These are phyloP conservation scores for Gasterosteus aculeatus DNA, from an alignment of 2,113 vertebrate genomes.

Conservation along the genomic window DNA sequence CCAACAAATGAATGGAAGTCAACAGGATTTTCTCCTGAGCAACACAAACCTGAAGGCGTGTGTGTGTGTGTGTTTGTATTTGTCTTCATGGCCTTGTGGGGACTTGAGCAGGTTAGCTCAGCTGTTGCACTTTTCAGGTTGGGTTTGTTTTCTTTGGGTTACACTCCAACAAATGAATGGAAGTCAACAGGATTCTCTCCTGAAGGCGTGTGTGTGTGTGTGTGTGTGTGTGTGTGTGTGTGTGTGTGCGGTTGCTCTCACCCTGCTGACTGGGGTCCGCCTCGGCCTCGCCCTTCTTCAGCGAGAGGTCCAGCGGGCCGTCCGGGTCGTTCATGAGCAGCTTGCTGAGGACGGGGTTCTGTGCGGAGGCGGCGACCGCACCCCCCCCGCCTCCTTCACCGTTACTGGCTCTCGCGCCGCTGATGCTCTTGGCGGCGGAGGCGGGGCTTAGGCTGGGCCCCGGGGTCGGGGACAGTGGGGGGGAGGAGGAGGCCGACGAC, in stretches of 20 bases:
- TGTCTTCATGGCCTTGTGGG: not conserved
- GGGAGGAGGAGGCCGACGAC: conserved; percentile 78
- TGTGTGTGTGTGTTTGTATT: not conserved
- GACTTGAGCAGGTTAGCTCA: not conserved
- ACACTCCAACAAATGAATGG: not conserved
- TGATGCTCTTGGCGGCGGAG: conserved; percentile 45
- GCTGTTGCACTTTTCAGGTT: too few species aligned
- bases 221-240: not conserved
- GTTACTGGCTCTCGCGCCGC: conserved; percentile 57
- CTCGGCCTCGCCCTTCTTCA: conserved; percentile 90
- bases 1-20: not conserved
- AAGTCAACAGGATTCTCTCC: not conserved
- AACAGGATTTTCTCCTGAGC: not conserved
- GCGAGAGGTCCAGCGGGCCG: conserved; percentile 97
- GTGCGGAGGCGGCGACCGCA: conserved; percentile 86
- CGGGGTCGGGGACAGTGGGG: conserved; percentile 60
- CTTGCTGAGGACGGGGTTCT: conserved; percentile 99
- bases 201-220: not conserved
- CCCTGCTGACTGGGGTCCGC: conserved; percentile 92
- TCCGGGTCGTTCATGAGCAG: conserved; percentile 99
- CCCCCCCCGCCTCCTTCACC: conserved; percentile 55
- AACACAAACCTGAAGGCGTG: too few species aligned
- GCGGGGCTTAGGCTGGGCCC: conserved; percentile 64
- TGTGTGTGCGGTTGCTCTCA: conserved; percentile 59
- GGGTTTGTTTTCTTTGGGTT: too few species aligned